Percentiles rank a stretch among this genome's conserved stretches.
These are phyloP conservation scores for Eretmocerus hayati DNA, from an alignment of 2,888 invertebrate species.

Conservation along the genomic window DNA sequence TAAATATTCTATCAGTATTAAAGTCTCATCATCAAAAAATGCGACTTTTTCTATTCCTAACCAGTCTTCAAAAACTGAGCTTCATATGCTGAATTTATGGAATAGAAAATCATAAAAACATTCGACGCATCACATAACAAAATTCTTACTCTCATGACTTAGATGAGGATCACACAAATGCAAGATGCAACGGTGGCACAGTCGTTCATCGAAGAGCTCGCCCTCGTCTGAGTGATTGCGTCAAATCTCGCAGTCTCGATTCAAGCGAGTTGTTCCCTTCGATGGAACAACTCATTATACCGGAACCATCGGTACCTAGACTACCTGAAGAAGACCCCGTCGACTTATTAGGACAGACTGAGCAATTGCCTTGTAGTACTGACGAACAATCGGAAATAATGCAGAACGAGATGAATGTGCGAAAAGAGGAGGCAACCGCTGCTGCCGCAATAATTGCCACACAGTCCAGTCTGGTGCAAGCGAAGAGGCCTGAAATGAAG, in stretches of 20 bases:
- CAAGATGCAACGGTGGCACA: slow-evolving; percentile 20
- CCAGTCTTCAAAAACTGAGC: too few relatives aligned
- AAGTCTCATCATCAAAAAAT: too few relatives aligned
- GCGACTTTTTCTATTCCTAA: too few relatives aligned
- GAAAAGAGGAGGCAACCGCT: slow-evolving; percentile 1
- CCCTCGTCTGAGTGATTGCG: slow-evolving; percentile 60
- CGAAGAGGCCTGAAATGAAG: slow-evolving; percentile 20
- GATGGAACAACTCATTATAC: slow-evolving; percentile 41
- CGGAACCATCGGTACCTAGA: slow-evolving; percentile 32
- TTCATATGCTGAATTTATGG: too few relatives aligned
- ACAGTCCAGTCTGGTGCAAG: slow-evolving; percentile 15
- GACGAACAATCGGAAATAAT: neutral
- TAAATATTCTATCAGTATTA: too few relatives aligned
- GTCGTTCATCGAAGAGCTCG: slow-evolving; percentile 36
- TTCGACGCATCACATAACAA: too few relatives aligned
- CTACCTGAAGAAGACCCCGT: slow-evolving; percentile 30
- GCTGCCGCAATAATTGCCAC: neutral
- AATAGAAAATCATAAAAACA: too few relatives aligned
- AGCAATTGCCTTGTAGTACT: neutral
- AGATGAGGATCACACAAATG: too few relatives aligned
- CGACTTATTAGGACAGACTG: neutral
- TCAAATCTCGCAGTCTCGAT: slow-evolving; percentile 78
- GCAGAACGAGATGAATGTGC: slow-evolving; percentile 14
- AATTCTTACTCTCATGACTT: too few relatives aligned
- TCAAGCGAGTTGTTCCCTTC: slow-evolving; percentile 71